Percentiles rank a stretch among this genome's conserved stretches.
These are phyloP conservation scores for Urocynchramus pylzowi DNA, from an alignment of 2,113 vertebrate species.

Conservation along the genomic window DNA sequence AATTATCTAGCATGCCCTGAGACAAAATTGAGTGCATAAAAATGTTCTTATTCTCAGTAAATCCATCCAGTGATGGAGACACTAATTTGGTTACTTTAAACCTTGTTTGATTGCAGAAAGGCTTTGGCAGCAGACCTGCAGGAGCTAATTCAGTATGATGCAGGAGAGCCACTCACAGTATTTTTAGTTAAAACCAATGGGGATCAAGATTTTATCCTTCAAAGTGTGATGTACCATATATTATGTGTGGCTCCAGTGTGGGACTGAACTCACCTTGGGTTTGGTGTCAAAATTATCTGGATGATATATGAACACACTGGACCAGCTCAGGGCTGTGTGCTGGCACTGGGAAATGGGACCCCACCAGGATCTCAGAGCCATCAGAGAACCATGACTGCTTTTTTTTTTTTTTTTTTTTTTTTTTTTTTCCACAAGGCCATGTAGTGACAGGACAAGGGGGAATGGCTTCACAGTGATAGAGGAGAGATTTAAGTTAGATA, in stretches of 20 bases:
- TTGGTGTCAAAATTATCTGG: not conserved
- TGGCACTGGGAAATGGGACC: fast-evolving
- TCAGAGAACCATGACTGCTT: fast-evolving
- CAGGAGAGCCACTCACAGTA: not conserved
- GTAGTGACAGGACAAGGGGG: not conserved
- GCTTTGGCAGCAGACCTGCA: not conserved
- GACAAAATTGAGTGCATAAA: not conserved
- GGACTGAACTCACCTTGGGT: not conserved
- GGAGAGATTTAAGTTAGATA: not conserved
- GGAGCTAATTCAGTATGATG: not conserved
- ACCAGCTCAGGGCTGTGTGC: not conserved
- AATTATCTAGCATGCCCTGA: not conserved
- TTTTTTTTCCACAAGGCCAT: not conserved
- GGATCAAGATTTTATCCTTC: not conserved
- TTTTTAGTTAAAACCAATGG: not conserved
- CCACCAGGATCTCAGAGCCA: fast-evolving
- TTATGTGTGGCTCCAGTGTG: fast-evolving
- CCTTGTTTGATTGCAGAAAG: not conserved
- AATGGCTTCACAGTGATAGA: not conserved
- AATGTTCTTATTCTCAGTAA: not conserved
- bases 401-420: not conserved
- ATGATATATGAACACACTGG: not conserved
- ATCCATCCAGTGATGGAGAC: not conserved
- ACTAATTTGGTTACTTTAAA: not conserved
- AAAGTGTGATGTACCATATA: not conserved